phyloP scores from a whole-genome alignment of 2,888 invertebrate species.

The Gari tellinella region DNA sequence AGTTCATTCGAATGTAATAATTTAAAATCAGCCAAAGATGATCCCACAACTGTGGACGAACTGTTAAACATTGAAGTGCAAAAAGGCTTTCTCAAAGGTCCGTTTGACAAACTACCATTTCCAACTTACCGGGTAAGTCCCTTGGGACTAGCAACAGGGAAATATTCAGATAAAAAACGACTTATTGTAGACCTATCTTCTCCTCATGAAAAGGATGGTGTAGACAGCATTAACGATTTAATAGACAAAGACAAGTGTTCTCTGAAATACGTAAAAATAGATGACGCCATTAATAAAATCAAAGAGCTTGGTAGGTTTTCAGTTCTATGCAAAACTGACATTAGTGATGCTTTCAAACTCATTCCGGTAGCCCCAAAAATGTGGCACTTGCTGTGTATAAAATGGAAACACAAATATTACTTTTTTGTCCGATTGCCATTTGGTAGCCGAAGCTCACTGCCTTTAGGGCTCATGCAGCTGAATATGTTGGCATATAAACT shows the following conservation, averaged over 20 bases:
- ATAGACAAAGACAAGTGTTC: constrained; percentile 53
- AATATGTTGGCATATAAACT: too few species aligned
- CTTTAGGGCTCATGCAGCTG: too few species aligned
- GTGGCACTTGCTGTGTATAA: constrained; percentile 38
- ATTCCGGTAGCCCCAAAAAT: constrained; percentile 32
- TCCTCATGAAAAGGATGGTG: constrained; percentile 44
- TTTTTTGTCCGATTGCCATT: constrained; percentile 15
- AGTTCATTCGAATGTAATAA: constrained; percentile 31
- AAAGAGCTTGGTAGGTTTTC: constrained; percentile 18
- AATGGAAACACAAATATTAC: constrained; percentile 43
- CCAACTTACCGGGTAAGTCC: constrained; percentile 38
- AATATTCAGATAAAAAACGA: constrained; percentile 52
- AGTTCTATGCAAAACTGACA: constrained; percentile 45
- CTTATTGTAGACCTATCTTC: constrained; percentile 57
- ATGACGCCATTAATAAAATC: constrained; percentile 54
- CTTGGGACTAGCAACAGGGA: constrained; percentile 43
- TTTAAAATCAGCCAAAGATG: constrained; percentile 34
- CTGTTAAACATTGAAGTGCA: constrained; percentile 41
- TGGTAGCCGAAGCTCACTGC: constrained; percentile 44
- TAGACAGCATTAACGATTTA: constrained; percentile 49
- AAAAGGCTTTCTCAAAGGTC: constrained; percentile 50
- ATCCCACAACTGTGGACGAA: constrained; percentile 24
- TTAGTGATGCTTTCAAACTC: constrained; percentile 50
- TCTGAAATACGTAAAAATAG: constrained; percentile 46
- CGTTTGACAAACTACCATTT: constrained; percentile 37